Conservation (phyloP, 2,797 vertebrate genomes). For the Xiphorhynchus erythropygius region DNA sequence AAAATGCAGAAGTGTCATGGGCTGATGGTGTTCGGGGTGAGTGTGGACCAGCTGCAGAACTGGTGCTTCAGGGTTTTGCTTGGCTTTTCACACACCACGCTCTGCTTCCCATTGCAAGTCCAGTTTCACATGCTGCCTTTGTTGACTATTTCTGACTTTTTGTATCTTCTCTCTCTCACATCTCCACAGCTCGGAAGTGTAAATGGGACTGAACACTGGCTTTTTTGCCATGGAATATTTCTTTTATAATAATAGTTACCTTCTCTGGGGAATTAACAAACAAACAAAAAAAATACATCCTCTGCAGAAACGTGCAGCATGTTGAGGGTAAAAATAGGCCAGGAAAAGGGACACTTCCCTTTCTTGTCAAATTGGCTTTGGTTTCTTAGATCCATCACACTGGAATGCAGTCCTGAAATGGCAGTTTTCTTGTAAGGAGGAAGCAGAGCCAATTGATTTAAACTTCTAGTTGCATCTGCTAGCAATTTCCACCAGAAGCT, state of each 20-base stretch:
- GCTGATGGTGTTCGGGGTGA: neutral
- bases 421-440: conserved; percentile 42
- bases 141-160: neutral
- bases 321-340: conserved; percentile 31
- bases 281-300: neutral
- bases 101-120: neutral
- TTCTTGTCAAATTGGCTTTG: conserved; percentile 44
- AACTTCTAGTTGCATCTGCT: conserved; percentile 44
- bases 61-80: neutral
- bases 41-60: neutral
- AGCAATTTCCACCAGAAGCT: conserved; percentile 46
- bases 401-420: conserved; percentile 35
- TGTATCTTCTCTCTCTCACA: neutral
- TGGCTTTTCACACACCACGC: rapidly evolving
- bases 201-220: neutral
- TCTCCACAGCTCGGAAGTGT: neutral
- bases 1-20: neutral
- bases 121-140: neutral
- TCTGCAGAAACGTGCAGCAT: neutral
- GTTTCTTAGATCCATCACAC: conserved; percentile 30
- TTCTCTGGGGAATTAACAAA: neutral
- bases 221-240: neutral
- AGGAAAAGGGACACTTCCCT: conserved; percentile 36
- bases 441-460: conserved; percentile 61
- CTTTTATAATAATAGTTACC: neutral